Evolutionary conservation across 2,113 vertebrate species (phyloP), one percentile per base, ranked within the genome.

Genomic region (Epinephelus fuscoguttatus): DNA sequence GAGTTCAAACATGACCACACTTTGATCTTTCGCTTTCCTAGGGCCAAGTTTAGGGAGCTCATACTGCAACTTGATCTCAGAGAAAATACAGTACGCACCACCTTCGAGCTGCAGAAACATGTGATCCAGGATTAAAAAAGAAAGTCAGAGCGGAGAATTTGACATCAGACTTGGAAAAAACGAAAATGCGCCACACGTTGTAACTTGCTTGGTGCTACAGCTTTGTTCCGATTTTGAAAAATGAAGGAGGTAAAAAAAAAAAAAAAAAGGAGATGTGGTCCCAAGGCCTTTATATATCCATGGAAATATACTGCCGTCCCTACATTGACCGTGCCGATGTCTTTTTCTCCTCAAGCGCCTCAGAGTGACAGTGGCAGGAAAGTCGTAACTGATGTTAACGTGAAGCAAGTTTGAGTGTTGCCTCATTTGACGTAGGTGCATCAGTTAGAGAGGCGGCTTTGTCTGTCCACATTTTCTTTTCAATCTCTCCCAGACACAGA

Each of bases 11-110:
- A 80, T 80, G 80, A 69, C 77, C 62, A 33, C 40, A 49, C 75
- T 79, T 81, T 89, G 75, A 80, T 82, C 75, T 81, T 74, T 82
- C 9, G 53, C 74, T 82, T 85, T 81, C 80, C 84, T 56, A 47
- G 73, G 88, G 86, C 82, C 86, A 83, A 53, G 72, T 77, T 66
- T 42, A 59, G 45, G n/a, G 75, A 89, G 69, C 42, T 63, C 25
- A 42, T 30, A 45, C 47, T 70, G 75, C 71, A 64, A 69, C 18
- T 70, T 9, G 57, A 73, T 74, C 56, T 70, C 66, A 73, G 56
- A 55, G 27, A 60, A 60, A 70, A 57, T 21, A 57, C 64, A 68
- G 47, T 21, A 45, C 1, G 15, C 17, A 30, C 69, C 57, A 74
- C 61, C 30, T 71, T 81, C 37, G 53, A 63, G 30, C 67, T 4